Conservation (phyloP, 64 coral and sea anemone genomes). For the Cladopsammia gracilis region DNA sequence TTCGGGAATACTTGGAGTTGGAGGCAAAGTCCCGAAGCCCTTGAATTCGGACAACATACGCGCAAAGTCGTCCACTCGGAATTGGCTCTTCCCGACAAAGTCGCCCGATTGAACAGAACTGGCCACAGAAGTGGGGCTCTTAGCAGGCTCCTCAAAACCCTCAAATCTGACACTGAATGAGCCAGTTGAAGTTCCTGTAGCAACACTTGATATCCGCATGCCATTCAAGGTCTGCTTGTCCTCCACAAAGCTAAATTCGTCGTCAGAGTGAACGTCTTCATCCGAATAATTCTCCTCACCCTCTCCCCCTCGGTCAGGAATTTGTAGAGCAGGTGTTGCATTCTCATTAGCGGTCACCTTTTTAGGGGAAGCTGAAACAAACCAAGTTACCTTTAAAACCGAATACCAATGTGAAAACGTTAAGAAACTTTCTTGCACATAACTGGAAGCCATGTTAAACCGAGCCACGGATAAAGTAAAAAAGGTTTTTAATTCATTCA, state of each 20-base stretch:
- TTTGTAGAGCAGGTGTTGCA: background rate
- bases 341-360: background rate
- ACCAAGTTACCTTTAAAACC: background rate
- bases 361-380: background rate
- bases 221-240: slow-evolving; percentile 54
- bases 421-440: no score
- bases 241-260: slow-evolving; percentile 96
- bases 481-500: no score
- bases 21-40: slow-evolving; percentile 63
- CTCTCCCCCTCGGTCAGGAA: background rate
- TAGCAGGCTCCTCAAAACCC: background rate
- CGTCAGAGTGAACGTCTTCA: slow-evolving; percentile 90
- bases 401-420: background rate
- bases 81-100: slow-evolving; percentile 14
- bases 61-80: slow-evolving; percentile 87
- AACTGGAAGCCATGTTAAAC: no score
- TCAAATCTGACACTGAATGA: slow-evolving; percentile 22
- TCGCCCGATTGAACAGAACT: slow-evolving; percentile 16
- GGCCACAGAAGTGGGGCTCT: background rate
- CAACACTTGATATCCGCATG: slow-evolving; percentile 6
- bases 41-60: slow-evolving; percentile 88
- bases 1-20: slow-evolving; percentile 1
- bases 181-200: background rate
- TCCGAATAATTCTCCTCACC: slow-evolving; percentile 34
- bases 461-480: no score